Evolutionary conservation across 2,888 invertebrate species (phyloP).

Genomic region (Phortica magna): DNA sequence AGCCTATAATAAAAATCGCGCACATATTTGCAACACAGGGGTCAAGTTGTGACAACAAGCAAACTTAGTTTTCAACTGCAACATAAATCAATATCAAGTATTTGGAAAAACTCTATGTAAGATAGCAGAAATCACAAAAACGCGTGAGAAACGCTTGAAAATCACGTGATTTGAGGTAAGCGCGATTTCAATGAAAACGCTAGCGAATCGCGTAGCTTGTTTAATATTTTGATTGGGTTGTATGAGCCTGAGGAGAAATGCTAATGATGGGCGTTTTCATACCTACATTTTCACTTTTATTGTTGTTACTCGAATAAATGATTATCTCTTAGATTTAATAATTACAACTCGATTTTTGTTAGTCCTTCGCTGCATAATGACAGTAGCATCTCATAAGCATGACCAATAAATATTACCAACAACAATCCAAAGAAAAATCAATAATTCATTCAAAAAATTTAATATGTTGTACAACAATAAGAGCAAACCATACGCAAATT

Average conservation of each 20-base stretch:
- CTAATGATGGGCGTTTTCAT: too few species aligned
- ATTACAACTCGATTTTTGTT: too few species aligned
- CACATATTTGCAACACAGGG: neutral
- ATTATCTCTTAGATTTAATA: too few species aligned
- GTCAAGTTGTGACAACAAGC: too few species aligned
- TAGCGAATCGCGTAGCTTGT: neutral
- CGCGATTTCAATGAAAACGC: neutral
- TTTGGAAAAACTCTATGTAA: neutral
- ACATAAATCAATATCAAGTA: slow-evolving; percentile 14
- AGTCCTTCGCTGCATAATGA: too few species aligned
- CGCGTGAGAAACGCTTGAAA: slow-evolving; percentile 8
- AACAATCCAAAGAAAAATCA: too few species aligned
- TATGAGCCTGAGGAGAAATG: too few species aligned
- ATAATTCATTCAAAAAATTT: neutral
- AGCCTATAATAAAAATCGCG: neutral
- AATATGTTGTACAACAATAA: neutral
- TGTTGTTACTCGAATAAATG: too few species aligned
- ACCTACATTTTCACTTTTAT: too few species aligned
- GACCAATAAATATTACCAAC: too few species aligned
- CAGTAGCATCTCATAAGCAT: too few species aligned
- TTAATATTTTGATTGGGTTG: too few species aligned
- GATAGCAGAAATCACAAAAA: neutral
- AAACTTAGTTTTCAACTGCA: neutral
- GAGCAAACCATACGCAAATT: neutral
- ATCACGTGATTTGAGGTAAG: neutral